Conservation (phyloP, 2,797 vertebrate species). For the Limosa lapponica region DNA sequence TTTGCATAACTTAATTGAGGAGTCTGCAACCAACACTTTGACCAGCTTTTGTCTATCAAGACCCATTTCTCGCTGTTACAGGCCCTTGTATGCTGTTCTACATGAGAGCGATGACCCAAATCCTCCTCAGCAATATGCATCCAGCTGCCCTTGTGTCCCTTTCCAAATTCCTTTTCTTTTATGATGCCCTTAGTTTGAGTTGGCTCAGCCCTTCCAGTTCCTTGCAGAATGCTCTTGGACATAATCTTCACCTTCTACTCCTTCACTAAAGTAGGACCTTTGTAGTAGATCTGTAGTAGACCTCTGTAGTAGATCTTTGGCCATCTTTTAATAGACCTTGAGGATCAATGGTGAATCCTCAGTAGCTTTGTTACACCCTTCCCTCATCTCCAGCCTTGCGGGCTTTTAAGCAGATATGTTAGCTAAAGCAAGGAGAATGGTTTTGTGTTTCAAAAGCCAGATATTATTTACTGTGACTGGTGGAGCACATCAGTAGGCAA, state of each 20-base stretch:
- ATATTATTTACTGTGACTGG: not conserved
- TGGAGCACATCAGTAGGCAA: not conserved
- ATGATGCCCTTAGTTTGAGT: not conserved
- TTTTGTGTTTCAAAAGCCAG: not conserved
- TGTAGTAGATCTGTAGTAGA: too few species aligned
- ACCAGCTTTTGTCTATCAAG: not conserved
- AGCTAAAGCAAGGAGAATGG: not conserved
- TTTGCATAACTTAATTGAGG: not conserved
- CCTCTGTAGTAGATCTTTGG: not conserved
- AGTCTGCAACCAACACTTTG: not conserved
- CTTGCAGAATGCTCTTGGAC: not conserved
- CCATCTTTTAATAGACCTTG: not conserved
- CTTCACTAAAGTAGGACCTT: not conserved
- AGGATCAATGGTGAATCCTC: not conserved
- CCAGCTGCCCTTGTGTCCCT: not conserved
- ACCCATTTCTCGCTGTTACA: not conserved
- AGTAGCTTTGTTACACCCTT: not conserved
- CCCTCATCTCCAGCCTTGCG: not conserved
- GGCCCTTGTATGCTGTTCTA: not conserved
- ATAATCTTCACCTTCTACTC: not conserved
- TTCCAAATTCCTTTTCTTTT: not conserved
- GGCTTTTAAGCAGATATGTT: not conserved
- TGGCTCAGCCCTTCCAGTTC: not conserved
- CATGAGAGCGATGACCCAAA: not conserved
- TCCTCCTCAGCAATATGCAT: not conserved